Conservation (phyloP, 1,140 invertebrate genomes). For the Steinernema feltiae region DNA sequence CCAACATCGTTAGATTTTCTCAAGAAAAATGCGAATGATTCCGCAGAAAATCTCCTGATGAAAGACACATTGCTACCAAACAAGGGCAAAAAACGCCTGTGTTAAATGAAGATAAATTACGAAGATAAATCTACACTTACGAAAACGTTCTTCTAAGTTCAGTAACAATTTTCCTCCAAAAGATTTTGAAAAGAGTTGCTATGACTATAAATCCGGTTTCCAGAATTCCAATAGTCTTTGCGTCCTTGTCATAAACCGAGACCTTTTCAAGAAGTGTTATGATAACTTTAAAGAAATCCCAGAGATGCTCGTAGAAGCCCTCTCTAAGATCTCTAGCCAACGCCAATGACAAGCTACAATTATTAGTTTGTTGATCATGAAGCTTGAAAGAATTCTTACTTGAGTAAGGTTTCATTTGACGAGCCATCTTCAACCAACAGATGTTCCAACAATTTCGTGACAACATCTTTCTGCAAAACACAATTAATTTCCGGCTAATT, state of each 20-base stretch:
- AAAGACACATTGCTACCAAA: slow-evolving; percentile 21
- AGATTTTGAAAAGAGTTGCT: slow-evolving; percentile 24
- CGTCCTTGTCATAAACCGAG: too few relatives aligned
- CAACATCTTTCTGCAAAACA: slow-evolving; percentile 8
- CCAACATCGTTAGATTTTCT: slow-evolving; percentile 17
- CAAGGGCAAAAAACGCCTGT: slow-evolving; percentile 24
- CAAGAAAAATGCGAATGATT: slow-evolving; percentile 24
- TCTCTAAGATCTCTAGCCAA: slow-evolving; percentile 42
- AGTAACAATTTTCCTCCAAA: slow-evolving; percentile 20
- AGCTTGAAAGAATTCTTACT: too few relatives aligned
- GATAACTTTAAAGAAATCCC: slow-evolving; percentile 38
- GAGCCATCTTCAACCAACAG: slow-evolving; percentile 12
- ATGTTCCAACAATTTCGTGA: slow-evolving; percentile 23
- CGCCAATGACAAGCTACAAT: slow-evolving; percentile 28
- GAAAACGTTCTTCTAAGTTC: slow-evolving; percentile 21
- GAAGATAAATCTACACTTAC: background rate
- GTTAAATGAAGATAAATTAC: background rate
- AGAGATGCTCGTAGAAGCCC: slow-evolving; percentile 38
- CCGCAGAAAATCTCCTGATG: slow-evolving; percentile 24
- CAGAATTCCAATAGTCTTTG: slow-evolving; percentile 10
- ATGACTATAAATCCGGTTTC: slow-evolving; percentile 23
- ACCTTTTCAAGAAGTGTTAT: slow-evolving; percentile 37
- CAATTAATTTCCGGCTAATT: background rate
- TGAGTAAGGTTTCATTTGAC: slow-evolving; percentile 19
- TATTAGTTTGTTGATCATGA: too few relatives aligned